Evolutionary conservation across 1,140 invertebrate species (phyloP).

Genomic region (Bombus consobrinus): DNA sequence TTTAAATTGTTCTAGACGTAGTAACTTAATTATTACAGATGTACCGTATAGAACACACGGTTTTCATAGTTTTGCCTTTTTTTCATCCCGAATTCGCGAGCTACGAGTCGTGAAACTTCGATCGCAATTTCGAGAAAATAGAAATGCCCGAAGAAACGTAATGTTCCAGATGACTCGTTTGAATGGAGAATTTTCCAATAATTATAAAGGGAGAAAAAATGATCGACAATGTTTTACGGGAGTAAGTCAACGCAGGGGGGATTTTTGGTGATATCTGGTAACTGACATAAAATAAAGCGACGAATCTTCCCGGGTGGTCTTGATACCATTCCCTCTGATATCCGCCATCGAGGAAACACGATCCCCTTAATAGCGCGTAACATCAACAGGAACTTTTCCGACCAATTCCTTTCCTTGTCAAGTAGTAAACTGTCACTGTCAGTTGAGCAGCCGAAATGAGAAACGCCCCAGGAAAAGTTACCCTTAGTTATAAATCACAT

Average conservation of each 20-base stretch:
- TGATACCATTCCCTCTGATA: constrained; percentile 73
- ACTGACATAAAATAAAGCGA: constrained; percentile 53
- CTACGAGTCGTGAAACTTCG: too few relatives aligned
- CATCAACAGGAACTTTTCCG: constrained; percentile 71
- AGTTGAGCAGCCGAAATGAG: constrained; percentile 24
- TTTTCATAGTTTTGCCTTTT: too few relatives aligned
- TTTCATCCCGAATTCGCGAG: too few relatives aligned
- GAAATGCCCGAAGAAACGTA: too few relatives aligned
- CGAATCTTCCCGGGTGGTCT: constrained; percentile 45
- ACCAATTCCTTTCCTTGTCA: constrained; percentile 56
- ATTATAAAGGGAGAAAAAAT: not conserved
- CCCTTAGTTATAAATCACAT: constrained; percentile 55
- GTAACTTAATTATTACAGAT: too few relatives aligned
- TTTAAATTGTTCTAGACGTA: too few relatives aligned
- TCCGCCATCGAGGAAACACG: constrained; percentile 73
- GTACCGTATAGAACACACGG: too few relatives aligned
- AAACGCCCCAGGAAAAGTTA: constrained; percentile 22
- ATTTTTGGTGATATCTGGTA: constrained; percentile 49
- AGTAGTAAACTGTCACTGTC: constrained; percentile 58
- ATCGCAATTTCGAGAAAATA: not conserved
- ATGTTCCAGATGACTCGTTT: not conserved
- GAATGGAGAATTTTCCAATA: constrained; percentile 1
- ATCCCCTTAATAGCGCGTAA: constrained; percentile 77
- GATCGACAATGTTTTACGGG: not conserved
- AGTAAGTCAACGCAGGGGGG: not conserved